Base-by-base conservation (phyloP, 2,797 vertebrate genomes). In the Trichosurus vulpecula region DNA sequence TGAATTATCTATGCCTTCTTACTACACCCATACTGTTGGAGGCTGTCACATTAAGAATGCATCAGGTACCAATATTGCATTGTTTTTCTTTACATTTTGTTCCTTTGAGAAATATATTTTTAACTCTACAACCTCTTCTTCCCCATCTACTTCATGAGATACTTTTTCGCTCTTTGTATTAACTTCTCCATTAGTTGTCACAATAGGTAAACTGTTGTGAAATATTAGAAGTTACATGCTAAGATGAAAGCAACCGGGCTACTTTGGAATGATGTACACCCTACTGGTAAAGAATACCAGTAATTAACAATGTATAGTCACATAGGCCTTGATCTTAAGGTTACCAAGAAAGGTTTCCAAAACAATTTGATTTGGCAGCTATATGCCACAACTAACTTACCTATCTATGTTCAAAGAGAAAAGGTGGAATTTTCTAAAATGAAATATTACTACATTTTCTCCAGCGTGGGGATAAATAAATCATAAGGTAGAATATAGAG, bases 11-110 rank as follows among this genome's bases (percentile, higher is more conserved):
- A 91, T 31, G 66, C 5, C 29, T 41, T 58, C 47, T 54, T 54
- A 25, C 35, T 29, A 31, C 91, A 81, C 95, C 35, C 12, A 89
- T 74, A 11, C 29, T 94, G 25, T 19, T 91, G 54, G 35, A 94
- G 91, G 54, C 35, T 94, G 11, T 92, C 55, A 93, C 55, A 91
- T 74, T 93, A 41, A 94, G 92, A 95, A 55, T 81, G 14, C 90
- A 6, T 9, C 93, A 89, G 31, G 58, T 94, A 90, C 55, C 31
- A 90, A 56, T 81, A 55, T 53, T 19, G 14, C n/a, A 94, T 52
- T 54, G 3, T 90, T 54, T 58, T 51, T 94, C 30, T 31, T 52
- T 90, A 14, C 52, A 66, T 55, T 53, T 66, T 91, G 58, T 87
- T 92, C 92, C 52, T 92, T 30, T 52, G 52, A n/a, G 31, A 90